Evolutionary conservation across 2,797 vertebrate species (phyloP).

Genomic region (Halcyon chelicuti): DNA sequence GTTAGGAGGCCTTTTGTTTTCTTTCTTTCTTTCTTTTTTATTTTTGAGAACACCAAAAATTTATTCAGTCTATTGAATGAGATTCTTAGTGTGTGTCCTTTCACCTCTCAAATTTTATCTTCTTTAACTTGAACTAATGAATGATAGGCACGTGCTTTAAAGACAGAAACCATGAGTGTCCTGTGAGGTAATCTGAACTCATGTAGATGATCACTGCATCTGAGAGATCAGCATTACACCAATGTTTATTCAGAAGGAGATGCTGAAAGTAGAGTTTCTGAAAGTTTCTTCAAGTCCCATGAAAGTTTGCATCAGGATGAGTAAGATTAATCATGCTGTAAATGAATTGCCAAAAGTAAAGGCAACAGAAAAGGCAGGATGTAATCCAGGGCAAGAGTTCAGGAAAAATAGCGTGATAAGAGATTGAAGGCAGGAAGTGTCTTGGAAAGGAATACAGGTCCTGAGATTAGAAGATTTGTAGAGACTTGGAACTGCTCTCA

Average conservation of each 20-base stretch:
- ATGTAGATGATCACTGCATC: background rate
- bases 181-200: background rate
- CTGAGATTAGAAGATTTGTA: background rate
- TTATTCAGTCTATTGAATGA: background rate
- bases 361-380: background rate
- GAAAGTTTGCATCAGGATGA: background rate
- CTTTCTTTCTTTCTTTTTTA: background rate
- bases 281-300: background rate
- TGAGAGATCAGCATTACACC: background rate
- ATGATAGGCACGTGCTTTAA: background rate
- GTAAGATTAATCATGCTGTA: background rate
- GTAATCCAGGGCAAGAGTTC: background rate
- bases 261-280: background rate
- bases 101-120: background rate
- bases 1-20: background rate
- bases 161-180: background rate
- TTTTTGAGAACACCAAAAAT: background rate
- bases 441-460: background rate
- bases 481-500: background rate
- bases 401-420: background rate
- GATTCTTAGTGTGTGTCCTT: background rate
- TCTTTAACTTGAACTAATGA: background rate
- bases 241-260: background rate
- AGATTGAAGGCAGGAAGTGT: background rate
- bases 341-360: background rate